Evolutionary conservation across 2,888 invertebrate species (phyloP).

Genomic region (Cantharis rustica): DNA sequence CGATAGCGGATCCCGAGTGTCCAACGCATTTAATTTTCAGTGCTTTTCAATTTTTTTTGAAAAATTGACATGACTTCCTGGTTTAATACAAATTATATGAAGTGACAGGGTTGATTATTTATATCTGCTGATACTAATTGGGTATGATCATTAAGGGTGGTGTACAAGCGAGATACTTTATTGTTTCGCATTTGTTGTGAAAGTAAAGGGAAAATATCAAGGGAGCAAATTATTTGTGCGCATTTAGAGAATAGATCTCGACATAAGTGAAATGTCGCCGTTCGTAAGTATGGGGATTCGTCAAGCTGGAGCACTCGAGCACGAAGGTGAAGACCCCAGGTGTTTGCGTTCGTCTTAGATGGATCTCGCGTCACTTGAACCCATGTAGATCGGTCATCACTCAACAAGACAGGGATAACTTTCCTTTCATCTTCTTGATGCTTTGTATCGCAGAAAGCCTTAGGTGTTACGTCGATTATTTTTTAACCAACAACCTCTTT

Average conservation of each 20-base stretch:
- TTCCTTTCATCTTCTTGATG: constrained; percentile 25
- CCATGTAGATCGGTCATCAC: constrained; percentile 40
- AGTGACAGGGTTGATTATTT: neutral
- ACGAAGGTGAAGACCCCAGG: constrained; percentile 42
- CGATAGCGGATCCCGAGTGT: neutral
- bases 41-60: too few species aligned
- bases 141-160: neutral
- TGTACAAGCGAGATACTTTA: neutral
- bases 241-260: constrained; percentile 42
- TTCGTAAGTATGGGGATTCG: constrained; percentile 49
- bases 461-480: constrained; percentile 7
- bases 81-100: neutral
- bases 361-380: constrained; percentile 42
- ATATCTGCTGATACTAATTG: neutral
- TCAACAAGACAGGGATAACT: constrained; percentile 35
- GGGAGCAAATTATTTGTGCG: constrained; percentile 26
- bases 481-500: neutral
- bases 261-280: constrained; percentile 52
- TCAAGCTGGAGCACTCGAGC: constrained; percentile 37
- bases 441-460: constrained; percentile 11
- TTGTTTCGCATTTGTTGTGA: neutral
- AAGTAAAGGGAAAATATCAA: neutral
- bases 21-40: too few species aligned
- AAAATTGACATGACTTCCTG: too few species aligned
- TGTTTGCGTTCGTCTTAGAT: constrained; percentile 43